Conservation (phyloP, 2,797 vertebrate species). For the Jordanella pulchra region DNA sequence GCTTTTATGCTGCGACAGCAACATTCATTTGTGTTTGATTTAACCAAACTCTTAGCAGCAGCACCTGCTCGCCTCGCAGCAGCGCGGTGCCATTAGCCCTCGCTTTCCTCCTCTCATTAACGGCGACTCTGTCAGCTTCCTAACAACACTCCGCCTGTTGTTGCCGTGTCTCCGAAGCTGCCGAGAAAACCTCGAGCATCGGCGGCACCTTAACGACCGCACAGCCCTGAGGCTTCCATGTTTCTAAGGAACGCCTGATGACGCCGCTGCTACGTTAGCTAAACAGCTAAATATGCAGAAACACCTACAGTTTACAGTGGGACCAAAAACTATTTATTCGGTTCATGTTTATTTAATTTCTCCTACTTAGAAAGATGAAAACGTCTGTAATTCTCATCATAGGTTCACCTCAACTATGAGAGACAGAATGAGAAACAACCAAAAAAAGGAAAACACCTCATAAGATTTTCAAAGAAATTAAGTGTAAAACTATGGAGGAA, state of each 20-base stretch:
- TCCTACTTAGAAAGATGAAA: too few species aligned
- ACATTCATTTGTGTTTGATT: constrained; percentile 21
- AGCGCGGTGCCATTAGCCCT: constrained; percentile 46
- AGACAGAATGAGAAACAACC: too few species aligned
- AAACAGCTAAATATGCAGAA: not conserved
- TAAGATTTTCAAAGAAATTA: too few species aligned
- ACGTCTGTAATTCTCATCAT: too few species aligned
- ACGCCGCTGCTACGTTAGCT: not conserved
- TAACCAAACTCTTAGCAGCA: constrained; percentile 51
- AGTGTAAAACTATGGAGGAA: too few species aligned
- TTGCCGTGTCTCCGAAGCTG: constrained; percentile 11
- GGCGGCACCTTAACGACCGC: constrained; percentile 8
- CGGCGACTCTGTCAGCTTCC: constrained; percentile 8
- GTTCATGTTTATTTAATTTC: too few species aligned
- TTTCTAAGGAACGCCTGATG: constrained; percentile 7
- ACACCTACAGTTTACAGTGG: not conserved
- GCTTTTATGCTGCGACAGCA: constrained; percentile 5
- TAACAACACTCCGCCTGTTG: not conserved
- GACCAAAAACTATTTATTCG: too few species aligned
- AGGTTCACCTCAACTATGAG: too few species aligned
- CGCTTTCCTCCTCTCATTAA: constrained; percentile 35
- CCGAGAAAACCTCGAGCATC: constrained; percentile 14
- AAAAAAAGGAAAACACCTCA: too few species aligned
- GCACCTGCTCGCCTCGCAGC: constrained; percentile 21
- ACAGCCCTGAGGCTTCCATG: constrained; percentile 5